Conservation (phyloP, 2,113 vertebrate species). For the Sula dactylatra region DNA sequence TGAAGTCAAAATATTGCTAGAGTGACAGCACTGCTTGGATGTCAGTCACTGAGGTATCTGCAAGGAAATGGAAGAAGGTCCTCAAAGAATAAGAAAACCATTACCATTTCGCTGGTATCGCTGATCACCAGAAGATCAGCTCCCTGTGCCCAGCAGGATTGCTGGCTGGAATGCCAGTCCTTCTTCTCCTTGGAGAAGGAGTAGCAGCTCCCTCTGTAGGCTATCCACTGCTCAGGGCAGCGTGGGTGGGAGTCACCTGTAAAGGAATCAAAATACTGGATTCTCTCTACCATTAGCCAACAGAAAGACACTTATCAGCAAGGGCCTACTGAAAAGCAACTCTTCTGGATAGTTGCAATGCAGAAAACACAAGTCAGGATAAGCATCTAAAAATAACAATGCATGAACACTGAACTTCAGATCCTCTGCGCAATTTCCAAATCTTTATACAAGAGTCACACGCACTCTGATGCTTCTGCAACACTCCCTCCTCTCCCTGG, state of each 20-base stretch:
- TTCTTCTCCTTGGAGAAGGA: slow-evolving; percentile 43
- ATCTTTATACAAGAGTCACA: not conserved
- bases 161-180: slow-evolving; percentile 56
- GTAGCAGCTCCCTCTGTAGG: slow-evolving; percentile 59
- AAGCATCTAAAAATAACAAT: not conserved
- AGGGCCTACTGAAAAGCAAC: not conserved
- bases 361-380: not conserved
- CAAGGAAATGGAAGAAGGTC: not conserved
- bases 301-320: not conserved
- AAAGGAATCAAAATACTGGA: not conserved
- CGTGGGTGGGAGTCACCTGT: not conserved
- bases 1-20: not conserved
- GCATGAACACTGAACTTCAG: not conserved
- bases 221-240: slow-evolving; percentile 60
- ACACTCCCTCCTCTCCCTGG: fast-evolving
- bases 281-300: not conserved
- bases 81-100: not conserved
- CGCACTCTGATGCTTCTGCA: not conserved
- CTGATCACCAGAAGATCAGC: slow-evolving; percentile 45
- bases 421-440: not conserved
- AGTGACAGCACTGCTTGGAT: not conserved
- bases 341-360: not conserved
- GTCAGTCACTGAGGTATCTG: not conserved
- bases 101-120: slow-evolving; percentile 15
- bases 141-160: slow-evolving; percentile 23